phyloP scores from a whole-genome alignment of 2,113 vertebrate genomes.

The Gorilla gorilla region DNA sequence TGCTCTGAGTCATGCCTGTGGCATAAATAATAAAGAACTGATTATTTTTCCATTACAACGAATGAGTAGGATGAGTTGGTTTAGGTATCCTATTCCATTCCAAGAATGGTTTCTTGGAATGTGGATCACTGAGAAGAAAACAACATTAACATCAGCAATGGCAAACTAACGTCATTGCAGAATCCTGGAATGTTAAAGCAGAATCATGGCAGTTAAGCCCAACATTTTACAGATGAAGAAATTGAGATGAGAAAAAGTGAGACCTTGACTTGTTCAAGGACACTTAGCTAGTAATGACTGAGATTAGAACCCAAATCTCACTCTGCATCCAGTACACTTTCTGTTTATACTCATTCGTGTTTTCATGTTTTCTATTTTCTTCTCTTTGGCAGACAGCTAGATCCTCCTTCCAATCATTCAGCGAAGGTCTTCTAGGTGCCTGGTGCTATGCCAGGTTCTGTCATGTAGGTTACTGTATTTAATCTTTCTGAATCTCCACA shows the following conservation, averaged over 20 bases:
- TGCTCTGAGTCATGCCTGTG: background rate
- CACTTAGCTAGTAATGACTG: background rate
- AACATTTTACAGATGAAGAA: background rate
- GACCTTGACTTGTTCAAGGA: background rate
- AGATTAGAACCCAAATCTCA: background rate
- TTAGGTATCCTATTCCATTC: background rate
- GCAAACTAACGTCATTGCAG: background rate
- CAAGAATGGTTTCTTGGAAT: background rate
- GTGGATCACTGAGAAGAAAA: background rate
- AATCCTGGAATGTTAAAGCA: background rate
- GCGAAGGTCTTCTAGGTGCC: background rate
- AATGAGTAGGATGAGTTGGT: background rate
- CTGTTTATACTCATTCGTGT: background rate
- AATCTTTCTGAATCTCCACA: background rate
- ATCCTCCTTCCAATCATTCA: background rate
- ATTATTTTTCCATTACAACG: background rate
- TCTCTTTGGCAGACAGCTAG: background rate
- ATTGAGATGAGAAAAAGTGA: background rate
- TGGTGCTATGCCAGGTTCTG: background rate
- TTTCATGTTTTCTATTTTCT: background rate
- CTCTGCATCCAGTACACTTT: background rate
- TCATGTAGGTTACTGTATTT: background rate
- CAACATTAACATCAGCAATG: background rate
- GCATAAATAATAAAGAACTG: background rate
- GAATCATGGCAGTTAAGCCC: background rate